Conservation (phyloP, 2,113 vertebrate species). For the Carassius auratus region DNA sequence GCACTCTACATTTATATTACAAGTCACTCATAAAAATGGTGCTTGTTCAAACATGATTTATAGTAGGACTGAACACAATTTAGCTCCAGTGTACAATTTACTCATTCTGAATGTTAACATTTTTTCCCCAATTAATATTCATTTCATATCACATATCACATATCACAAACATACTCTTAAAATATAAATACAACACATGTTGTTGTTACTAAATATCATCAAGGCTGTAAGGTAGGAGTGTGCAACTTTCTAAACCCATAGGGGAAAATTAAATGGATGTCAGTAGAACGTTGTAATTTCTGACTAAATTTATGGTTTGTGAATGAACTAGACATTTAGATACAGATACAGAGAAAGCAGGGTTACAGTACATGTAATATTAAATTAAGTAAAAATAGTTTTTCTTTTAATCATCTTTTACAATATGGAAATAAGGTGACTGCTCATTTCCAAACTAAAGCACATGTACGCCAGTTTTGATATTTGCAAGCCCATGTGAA, state of each 20-base stretch:
- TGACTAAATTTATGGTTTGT: background rate
- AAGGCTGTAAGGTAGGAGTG: background rate
- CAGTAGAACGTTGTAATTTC: background rate
- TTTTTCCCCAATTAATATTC: background rate
- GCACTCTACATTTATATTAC: conserved; percentile 22
- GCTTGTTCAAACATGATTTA: background rate
- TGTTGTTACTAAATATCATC: background rate
- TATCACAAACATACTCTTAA: background rate
- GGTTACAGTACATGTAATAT: background rate
- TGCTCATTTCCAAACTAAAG: background rate
- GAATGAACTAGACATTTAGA: background rate
- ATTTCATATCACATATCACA: background rate
- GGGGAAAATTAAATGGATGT: background rate
- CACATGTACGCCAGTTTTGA: conserved; percentile 6
- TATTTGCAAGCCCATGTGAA: conserved; percentile 31
- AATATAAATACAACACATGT: background rate
- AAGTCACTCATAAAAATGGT: background rate
- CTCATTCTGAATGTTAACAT: background rate
- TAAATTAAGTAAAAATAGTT: background rate
- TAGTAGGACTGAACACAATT: background rate
- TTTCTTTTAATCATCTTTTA: background rate
- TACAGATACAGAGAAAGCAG: background rate
- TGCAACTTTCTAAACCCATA: background rate
- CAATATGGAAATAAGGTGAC: conserved; percentile 16
- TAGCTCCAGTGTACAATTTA: background rate